Evolutionary conservation across 2,797 vertebrate species (phyloP).

Genomic region (Nyctalus aviator): DNA sequence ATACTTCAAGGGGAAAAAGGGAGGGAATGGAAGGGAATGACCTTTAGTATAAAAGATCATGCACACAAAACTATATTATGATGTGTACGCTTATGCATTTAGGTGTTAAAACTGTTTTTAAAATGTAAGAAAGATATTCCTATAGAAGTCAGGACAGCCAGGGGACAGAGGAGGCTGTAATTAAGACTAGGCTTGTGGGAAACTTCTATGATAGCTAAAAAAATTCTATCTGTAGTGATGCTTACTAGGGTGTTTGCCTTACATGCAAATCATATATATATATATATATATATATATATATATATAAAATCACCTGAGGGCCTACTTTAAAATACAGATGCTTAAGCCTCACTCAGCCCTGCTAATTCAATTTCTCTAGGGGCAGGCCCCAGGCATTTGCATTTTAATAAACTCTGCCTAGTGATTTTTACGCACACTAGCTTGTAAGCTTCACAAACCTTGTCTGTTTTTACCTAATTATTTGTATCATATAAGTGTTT

Average conservation of each 20-base stretch:
- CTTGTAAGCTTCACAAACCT: not conserved
- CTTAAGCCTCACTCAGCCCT: not conserved
- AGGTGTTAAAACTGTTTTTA: not conserved
- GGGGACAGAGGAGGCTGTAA: not conserved
- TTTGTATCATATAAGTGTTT: not conserved
- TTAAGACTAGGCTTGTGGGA: not conserved
- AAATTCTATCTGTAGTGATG: not conserved
- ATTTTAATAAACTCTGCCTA: constrained; percentile 46
- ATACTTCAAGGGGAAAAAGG: not conserved
- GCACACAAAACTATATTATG: not conserved
- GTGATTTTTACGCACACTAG: not conserved
- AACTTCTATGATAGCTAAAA: not conserved
- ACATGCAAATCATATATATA: not conserved
- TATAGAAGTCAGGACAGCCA: not conserved
- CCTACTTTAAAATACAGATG: not conserved
- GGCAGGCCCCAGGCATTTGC: not conserved
- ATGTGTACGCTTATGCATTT: not conserved
- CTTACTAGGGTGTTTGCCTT: not conserved
- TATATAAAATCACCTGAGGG: not conserved
- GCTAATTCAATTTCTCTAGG: not conserved
- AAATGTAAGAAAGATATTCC: not conserved
- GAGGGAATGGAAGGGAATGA: not conserved
- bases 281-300: too few relatives aligned
- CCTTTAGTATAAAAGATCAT: not conserved
- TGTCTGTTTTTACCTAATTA: not conserved